A percentile compares a stretch with the other conserved stretches of the same genome.
phyloP scores from a whole-genome alignment of 1,140 invertebrate genomes.

The Ectropis grisescens region DNA sequence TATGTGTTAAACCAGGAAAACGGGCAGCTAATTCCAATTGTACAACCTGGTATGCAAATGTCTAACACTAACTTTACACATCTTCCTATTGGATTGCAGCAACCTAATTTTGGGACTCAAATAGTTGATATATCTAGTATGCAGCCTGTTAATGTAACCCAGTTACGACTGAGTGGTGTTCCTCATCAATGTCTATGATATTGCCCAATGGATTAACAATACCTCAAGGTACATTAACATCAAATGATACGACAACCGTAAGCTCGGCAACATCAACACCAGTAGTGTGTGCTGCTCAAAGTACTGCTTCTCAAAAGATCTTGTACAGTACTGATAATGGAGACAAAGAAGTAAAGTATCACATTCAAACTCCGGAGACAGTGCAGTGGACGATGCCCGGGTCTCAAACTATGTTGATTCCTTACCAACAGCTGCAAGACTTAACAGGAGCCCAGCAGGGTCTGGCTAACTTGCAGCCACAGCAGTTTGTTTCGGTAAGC shows the following conservation, averaged over 20 bases:
- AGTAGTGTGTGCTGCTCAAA: conserved; percentile 56
- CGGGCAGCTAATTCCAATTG: conserved; percentile 58
- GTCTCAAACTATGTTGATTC: conserved; percentile 58
- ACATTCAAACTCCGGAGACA: conserved; percentile 53
- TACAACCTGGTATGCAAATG: conserved; percentile 54
- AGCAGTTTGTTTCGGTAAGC: conserved; percentile 62
- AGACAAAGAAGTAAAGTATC: conserved; percentile 57
- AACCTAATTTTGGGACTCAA: conserved; percentile 56
- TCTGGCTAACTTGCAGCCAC: conserved; percentile 46
- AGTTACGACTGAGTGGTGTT: conserved; percentile 52
- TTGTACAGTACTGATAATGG: conserved; percentile 57
- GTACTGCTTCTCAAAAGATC: conserved; percentile 58
- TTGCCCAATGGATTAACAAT: conserved; percentile 51
- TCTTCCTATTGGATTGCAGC: conserved; percentile 48
- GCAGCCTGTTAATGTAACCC: conserved; percentile 58
- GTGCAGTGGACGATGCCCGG: conserved; percentile 59
- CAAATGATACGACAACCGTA: conserved; percentile 49
- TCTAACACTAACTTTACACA: conserved; percentile 65
- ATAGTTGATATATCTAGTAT: conserved; percentile 55
- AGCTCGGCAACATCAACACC: conserved; percentile 53
- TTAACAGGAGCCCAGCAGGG: conserved; percentile 40
- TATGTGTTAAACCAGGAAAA: conserved; percentile 61
- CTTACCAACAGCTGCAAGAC: conserved; percentile 57
- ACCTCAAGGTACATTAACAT: conserved; percentile 48
- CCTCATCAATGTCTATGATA: conserved; percentile 64